Percentiles rank a stretch among this genome's conserved stretches.
These are phyloP conservation scores for Serranus cabrilla DNA, from an alignment of 2,797 vertebrate genomes.

Conservation along the genomic window DNA sequence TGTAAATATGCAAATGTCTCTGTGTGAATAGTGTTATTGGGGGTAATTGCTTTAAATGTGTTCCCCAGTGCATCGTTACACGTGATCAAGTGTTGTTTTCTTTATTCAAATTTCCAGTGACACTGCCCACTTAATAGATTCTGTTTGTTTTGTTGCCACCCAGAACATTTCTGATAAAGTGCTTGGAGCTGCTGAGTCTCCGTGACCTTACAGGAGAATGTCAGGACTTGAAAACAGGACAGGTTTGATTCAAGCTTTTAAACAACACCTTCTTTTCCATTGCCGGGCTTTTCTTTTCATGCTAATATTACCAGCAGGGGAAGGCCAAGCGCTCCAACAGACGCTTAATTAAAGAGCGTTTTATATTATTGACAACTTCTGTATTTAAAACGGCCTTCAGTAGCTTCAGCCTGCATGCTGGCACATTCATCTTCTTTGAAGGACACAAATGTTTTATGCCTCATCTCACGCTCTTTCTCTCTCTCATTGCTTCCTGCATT, in stretches of 20 bases:
- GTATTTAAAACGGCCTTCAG: conserved; percentile 44
- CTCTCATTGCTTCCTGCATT: conserved; percentile 5
- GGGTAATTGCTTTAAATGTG: conserved; percentile 3
- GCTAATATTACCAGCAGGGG: conserved; percentile 2
- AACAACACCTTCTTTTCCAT: conserved; percentile 12
- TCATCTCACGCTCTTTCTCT: conserved; percentile 1
- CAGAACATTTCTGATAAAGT: conserved; percentile 23
- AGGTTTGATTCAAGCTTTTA: not conserved
- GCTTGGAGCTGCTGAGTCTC: not conserved
- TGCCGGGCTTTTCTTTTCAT: conserved; percentile 18
- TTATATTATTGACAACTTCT: conserved; percentile 54
- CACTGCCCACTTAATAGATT: not conserved
- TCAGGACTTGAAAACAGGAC: not conserved
- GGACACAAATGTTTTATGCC: conserved; percentile 40
- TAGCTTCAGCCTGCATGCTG: conserved; percentile 37
- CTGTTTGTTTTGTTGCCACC: conserved; percentile 29
- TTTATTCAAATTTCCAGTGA: not conserved
- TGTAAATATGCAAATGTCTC: conserved; percentile 10
- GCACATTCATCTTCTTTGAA: conserved; percentile 28
- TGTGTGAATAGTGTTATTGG: conserved; percentile 9
- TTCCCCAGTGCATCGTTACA: conserved; percentile 14
- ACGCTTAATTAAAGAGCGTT: conserved; percentile 55
- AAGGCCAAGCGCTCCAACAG: conserved; percentile 22
- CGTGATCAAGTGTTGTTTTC: conserved; percentile 13
- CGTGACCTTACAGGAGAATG: conserved; percentile 9